A percentile compares a stretch with the other conserved stretches of the same genome.
Evolutionary conservation across 2,113 vertebrate species (phyloP).

Genomic region (Seriola rivoliana): DNA sequence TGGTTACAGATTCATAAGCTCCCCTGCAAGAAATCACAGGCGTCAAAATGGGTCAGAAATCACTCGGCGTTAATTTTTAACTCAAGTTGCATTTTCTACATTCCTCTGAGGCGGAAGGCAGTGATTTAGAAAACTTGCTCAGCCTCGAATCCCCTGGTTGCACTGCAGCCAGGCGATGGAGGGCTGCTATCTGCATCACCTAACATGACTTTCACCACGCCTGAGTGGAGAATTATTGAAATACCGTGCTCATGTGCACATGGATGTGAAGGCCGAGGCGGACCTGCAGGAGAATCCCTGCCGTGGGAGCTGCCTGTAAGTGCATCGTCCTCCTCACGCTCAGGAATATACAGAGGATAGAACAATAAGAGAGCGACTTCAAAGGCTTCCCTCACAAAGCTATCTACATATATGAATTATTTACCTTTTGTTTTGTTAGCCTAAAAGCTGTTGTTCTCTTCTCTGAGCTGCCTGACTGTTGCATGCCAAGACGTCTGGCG

Average conservation of each 20-base stretch:
- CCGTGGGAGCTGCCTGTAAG: not conserved
- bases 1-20: conserved; percentile 23
- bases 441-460: conserved; percentile 47
- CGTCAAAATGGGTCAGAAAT: conserved; percentile 26
- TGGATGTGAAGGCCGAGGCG: not conserved
- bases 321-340: not conserved
- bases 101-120: conserved; percentile 34
- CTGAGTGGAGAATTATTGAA: conserved; percentile 65
- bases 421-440: conserved; percentile 52
- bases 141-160: conserved; percentile 7
- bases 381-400: not conserved
- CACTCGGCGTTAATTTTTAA: conserved; percentile 41
- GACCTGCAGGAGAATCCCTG: not conserved
- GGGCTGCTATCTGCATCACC: conserved; percentile 6
- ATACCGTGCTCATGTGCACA: not conserved
- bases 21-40: not conserved
- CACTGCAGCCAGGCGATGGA: not conserved
- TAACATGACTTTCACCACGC: conserved; percentile 8
- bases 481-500: not conserved
- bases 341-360: not conserved
- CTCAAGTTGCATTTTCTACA: conserved; percentile 24
- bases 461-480: not conserved
- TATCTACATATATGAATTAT: conserved; percentile 55
- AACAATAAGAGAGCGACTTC: not conserved
- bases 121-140: conserved; percentile 28